Conservation (phyloP, 2,888 invertebrate genomes). For the Cepaea hortensis region DNA sequence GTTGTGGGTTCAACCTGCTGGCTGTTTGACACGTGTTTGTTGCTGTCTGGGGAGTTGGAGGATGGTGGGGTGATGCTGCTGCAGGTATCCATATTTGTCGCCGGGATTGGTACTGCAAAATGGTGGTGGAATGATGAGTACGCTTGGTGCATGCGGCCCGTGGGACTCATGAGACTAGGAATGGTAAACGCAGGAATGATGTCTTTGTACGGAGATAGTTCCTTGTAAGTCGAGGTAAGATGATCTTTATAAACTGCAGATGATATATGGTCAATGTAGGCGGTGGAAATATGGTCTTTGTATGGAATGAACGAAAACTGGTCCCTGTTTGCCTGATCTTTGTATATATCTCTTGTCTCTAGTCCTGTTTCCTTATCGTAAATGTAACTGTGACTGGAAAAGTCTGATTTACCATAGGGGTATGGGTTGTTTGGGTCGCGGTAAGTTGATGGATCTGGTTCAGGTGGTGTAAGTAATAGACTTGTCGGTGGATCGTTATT, state of each 20-base stretch:
- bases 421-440: conserved; percentile 21
- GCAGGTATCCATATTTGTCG: conserved; percentile 78
- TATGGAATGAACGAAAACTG: conserved; percentile 37
- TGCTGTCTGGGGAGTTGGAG: conserved; percentile 95
- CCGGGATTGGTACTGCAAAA: conserved; percentile 45
- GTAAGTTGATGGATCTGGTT: conserved; percentile 39
- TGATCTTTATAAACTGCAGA: conserved; percentile 45
- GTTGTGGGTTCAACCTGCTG: conserved; percentile 40
- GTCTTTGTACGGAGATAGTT: conserved; percentile 46
- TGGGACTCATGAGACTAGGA: conserved; percentile 50
- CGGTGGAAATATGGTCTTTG: conserved; percentile 35
- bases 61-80: conserved; percentile 92
- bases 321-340: conserved; percentile 34
- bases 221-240: conserved; percentile 28
- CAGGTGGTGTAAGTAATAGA: conserved; percentile 35
- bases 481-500: conserved; percentile 46
- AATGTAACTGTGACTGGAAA: conserved; percentile 6
- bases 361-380: conserved; percentile 26
- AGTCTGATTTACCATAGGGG: conserved; percentile 30
- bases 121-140: conserved; percentile 40
- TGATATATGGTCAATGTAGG: conserved; percentile 45
- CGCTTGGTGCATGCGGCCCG: conserved; percentile 44
- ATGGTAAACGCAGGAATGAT: conserved; percentile 52
- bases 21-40: conserved; percentile 72
- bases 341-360: conserved; percentile 25